These are phyloP conservation scores for Cercocebus atys DNA, from an alignment of 2,113 vertebrate species.

Conservation along the genomic window DNA sequence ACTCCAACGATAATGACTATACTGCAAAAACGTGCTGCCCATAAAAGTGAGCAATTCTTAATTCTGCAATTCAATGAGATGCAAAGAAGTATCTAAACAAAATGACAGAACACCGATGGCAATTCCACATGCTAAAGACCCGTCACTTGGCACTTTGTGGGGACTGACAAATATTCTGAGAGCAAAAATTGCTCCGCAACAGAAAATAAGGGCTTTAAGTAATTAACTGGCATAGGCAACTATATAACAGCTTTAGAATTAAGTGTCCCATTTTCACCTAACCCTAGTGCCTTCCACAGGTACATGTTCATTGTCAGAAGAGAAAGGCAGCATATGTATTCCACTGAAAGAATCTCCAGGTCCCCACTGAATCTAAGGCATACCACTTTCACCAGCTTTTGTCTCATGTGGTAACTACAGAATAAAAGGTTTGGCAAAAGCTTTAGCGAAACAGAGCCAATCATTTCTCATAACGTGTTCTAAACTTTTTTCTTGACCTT, in stretches of 20 bases:
- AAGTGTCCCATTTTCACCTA: not conserved
- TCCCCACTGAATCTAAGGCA: not conserved
- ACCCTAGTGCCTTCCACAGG: not conserved
- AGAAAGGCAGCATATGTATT: not conserved
- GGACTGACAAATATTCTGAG: not conserved
- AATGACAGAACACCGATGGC: not conserved
- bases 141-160: not conserved
- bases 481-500: conserved; percentile 64
- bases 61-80: not conserved
- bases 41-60: not conserved
- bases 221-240: not conserved
- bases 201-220: not conserved
- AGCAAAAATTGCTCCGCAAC: not conserved
- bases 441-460: conserved; percentile 41
- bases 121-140: not conserved
- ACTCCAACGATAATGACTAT: not conserved
- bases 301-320: not conserved
- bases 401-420: not conserved
- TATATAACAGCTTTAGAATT: not conserved
- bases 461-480: conserved; percentile 44
- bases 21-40: not conserved
- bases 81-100: not conserved
- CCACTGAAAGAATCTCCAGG: not conserved
- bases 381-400: not conserved
- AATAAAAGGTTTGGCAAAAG: not conserved